Conservation (phyloP, 1,140 invertebrate species). For the Ganaspis sp. region DNA sequence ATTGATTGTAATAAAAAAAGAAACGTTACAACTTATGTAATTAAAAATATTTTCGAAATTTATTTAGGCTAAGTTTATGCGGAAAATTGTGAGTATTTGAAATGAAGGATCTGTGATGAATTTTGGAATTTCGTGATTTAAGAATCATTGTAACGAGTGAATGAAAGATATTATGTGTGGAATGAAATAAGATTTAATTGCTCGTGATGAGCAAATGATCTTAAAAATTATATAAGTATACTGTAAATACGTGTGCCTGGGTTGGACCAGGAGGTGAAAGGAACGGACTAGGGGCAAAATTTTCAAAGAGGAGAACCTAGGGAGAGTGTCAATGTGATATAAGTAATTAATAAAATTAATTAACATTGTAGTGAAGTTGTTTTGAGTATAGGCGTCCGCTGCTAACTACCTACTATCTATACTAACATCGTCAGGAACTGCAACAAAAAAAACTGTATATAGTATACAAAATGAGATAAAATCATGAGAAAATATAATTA, state of each 20-base stretch:
- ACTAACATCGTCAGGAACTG: slow-evolving; percentile 67
- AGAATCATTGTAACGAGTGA: not conserved
- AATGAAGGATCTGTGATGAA: not conserved
- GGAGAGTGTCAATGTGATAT: slow-evolving; percentile 73
- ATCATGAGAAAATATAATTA: slow-evolving; percentile 60
- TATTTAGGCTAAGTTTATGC: slow-evolving; percentile 20
- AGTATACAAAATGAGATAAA: slow-evolving; percentile 64
- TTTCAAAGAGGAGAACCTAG: slow-evolving; percentile 51
- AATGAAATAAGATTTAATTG: slow-evolving; percentile 33
- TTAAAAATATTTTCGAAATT: not conserved
- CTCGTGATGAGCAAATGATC: slow-evolving; percentile 44
- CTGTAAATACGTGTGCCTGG: slow-evolving; percentile 41
- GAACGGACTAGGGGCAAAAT: slow-evolving; percentile 39
- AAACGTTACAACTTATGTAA: too few relatives aligned
- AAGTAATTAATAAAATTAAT: slow-evolving; percentile 74
- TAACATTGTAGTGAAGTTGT: slow-evolving; percentile 67
- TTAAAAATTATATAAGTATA: slow-evolving; percentile 39
- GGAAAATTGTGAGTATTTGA: not conserved
- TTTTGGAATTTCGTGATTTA: not conserved
- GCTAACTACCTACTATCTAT: slow-evolving; percentile 65
- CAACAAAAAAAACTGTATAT: slow-evolving; percentile 72
- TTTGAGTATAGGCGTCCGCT: slow-evolving; percentile 66
- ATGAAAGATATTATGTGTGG: slow-evolving; percentile 32
- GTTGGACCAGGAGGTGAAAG: slow-evolving; percentile 24
- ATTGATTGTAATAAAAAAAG: too few relatives aligned